Percentiles rank a stretch among this genome's conserved stretches.
Evolutionary conservation across 2,797 vertebrate genomes (phyloP).

Genomic region (Hydrocynus forskahlii): DNA sequence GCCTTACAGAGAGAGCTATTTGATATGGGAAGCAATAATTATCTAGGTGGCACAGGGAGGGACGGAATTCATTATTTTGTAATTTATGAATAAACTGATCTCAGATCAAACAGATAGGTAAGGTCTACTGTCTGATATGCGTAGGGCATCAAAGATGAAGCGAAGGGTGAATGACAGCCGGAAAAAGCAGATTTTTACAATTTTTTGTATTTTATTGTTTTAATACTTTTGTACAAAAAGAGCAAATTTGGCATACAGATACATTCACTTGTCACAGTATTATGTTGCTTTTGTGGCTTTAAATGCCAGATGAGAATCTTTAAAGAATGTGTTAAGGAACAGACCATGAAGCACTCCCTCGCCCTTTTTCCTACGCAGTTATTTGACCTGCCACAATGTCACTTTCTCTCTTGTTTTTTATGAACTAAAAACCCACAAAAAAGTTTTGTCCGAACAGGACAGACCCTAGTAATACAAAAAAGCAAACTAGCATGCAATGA

Average conservation of each 20-base stretch:
- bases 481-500: slow-evolving; percentile 86
- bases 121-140: not conserved
- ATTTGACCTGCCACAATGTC: not conserved
- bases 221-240: slow-evolving; percentile 73
- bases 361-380: slow-evolving; percentile 1
- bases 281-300: slow-evolving; percentile 64
- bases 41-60: not conserved
- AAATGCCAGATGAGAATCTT: slow-evolving; percentile 67
- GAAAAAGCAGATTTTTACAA: not conserved
- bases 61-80: not conserved
- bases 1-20: slow-evolving; percentile 23
- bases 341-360: slow-evolving; percentile 45
- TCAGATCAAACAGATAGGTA: slow-evolving; percentile 23
- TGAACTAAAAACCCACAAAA: slow-evolving; percentile 38
- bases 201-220: slow-evolving; percentile 65
- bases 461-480: slow-evolving; percentile 72
- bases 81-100: slow-evolving; percentile 6
- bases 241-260: slow-evolving; percentile 84
- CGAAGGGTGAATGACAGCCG: slow-evolving; percentile 2
- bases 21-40: slow-evolving; percentile 46
- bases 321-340: slow-evolving; percentile 61
- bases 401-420: not conserved
- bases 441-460: slow-evolving; percentile 74
- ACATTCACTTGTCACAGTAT: slow-evolving; percentile 92
- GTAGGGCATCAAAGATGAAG: not conserved